Conservation (phyloP, 2,113 vertebrate genomes). For the human (Homo sapiens) region GRCh38 chr1:29410501-29411000, state of each 20-base stretch:
- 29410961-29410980: accelerated
- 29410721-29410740: not conserved
- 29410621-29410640: not conserved
- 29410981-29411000: not conserved
- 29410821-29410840: not conserved
- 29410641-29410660: not conserved
- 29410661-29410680: not conserved
- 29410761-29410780: not conserved
- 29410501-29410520: not conserved
- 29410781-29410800: accelerated
- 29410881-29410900: not conserved
- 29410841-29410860: not conserved
- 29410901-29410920: not conserved
- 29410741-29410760: not conserved
- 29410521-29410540: too few relatives aligned
- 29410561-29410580: accelerated
- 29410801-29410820: too few relatives aligned
- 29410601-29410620: accelerated
- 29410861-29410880: not conserved
- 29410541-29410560: too few relatives aligned
- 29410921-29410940: not conserved
- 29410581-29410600: not conserved
- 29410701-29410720: not conserved
- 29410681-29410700: not conserved
- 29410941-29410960: not conserved